A percentile compares a stretch with the other conserved stretches of the same genome.
Evolutionary conservation across 2,113 vertebrate species (phyloP).

Genomic region (Steatornis caripensis): DNA sequence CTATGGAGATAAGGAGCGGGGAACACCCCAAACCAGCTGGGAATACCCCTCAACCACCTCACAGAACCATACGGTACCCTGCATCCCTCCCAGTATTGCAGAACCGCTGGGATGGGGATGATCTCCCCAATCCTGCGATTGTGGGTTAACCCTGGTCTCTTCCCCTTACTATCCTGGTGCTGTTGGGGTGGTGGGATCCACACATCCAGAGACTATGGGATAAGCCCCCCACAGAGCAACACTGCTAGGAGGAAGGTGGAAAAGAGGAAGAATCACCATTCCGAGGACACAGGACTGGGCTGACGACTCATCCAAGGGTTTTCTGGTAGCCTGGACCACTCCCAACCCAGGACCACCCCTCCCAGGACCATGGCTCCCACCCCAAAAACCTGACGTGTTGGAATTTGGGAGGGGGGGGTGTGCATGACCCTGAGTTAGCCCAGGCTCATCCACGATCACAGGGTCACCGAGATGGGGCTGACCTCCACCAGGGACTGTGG

Average conservation of each 20-base stretch:
- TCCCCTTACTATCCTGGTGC: rapidly evolving
- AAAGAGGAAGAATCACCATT: rapidly evolving
- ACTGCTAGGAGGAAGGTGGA: rapidly evolving
- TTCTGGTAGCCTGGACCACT: neutral
- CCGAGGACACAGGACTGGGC: no score
- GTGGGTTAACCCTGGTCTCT: neutral
- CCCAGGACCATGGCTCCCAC: no score
- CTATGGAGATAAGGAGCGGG: neutral
- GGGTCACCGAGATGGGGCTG: rapidly evolving
- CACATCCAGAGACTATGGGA: neutral
- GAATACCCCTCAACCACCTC: neutral
- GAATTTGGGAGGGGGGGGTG: rapidly evolving
- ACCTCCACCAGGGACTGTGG: no score
- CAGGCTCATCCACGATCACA: neutral
- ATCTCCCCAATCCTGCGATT: rapidly evolving
- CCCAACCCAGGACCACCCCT: neutral
- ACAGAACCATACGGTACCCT: neutral
- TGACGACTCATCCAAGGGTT: neutral
- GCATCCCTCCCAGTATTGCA: rapidly evolving
- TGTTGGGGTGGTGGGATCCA: neutral
- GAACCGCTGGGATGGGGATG: neutral
- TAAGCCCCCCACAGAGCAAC: neutral
- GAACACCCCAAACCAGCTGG: neutral
- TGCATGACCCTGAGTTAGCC: neutral
- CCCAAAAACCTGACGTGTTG: rapidly evolving